These are phyloP conservation scores for Sialis lutaria DNA, from an alignment of 2,888 invertebrate genomes.

Conservation along the genomic window DNA sequence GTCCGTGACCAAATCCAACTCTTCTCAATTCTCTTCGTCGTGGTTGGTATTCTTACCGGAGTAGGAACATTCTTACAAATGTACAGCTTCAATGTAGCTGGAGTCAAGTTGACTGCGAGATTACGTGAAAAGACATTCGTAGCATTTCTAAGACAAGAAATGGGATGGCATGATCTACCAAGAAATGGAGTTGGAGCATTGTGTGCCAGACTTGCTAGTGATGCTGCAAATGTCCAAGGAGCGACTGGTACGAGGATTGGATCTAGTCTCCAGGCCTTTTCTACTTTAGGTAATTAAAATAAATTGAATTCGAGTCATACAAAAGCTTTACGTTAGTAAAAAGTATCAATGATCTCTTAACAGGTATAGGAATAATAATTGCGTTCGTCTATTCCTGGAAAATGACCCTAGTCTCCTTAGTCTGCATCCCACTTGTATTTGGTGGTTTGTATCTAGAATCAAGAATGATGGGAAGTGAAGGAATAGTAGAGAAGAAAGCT, in stretches of 20 bases:
- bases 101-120: slow-evolving; percentile 56
- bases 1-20: slow-evolving; percentile 34
- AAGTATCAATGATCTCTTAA: no score
- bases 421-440: slow-evolving; percentile 41
- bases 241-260: slow-evolving; percentile 45
- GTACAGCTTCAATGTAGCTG: slow-evolving; percentile 58
- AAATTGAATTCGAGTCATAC: no score
- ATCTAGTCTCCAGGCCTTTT: slow-evolving; percentile 35
- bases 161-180: slow-evolving; percentile 42
- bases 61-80: slow-evolving; percentile 49
- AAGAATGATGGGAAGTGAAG: background rate
- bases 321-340: no score
- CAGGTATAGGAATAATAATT: slow-evolving; percentile 32
- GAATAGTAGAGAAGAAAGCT: slow-evolving; percentile 38
- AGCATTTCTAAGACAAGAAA: slow-evolving; percentile 50
- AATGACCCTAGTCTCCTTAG: slow-evolving; percentile 40
- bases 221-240: slow-evolving; percentile 30
- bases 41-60: slow-evolving; percentile 46
- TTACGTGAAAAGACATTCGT: slow-evolving; percentile 38
- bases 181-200: slow-evolving; percentile 57
- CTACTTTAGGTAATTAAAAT: slow-evolving; percentile 19
- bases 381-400: slow-evolving; percentile 40
- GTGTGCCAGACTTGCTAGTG: slow-evolving; percentile 52
- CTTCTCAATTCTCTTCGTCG: slow-evolving; percentile 42
- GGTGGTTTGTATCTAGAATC: slow-evolving; percentile 44